Conservation (phyloP, 2,797 vertebrate species). For the Sebastes variabilis region DNA sequence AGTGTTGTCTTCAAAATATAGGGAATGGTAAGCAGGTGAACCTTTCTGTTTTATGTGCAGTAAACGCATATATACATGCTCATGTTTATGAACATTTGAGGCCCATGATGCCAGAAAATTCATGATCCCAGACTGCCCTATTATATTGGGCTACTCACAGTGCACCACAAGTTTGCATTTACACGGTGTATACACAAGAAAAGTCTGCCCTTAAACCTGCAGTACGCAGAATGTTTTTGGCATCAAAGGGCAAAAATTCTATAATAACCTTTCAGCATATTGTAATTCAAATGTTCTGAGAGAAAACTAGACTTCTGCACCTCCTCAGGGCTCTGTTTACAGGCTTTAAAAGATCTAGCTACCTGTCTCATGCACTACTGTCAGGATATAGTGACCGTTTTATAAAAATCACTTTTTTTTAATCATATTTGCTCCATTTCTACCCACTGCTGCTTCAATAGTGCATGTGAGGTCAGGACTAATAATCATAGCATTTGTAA, state of each 20-base stretch:
- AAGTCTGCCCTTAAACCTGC: neutral
- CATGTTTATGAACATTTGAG: neutral
- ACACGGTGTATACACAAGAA: neutral
- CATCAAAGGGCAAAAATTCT: too few relatives aligned
- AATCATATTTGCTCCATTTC: too few relatives aligned
- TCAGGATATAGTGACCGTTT: too few relatives aligned
- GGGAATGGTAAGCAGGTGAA: neutral
- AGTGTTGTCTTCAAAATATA: neutral
- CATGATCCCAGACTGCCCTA: neutral
- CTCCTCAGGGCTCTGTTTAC: too few relatives aligned
- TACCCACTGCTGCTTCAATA: neutral
- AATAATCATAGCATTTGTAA: neutral
- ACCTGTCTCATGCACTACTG: too few relatives aligned
- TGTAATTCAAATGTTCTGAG: too few relatives aligned
- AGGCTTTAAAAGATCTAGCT: too few relatives aligned
- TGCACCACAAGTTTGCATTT: neutral
- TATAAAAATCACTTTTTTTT: too few relatives aligned
- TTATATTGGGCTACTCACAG: neutral
- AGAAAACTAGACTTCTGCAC: too few relatives aligned
- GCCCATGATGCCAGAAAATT: neutral
- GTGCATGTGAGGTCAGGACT: neutral
- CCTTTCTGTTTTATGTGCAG: neutral
- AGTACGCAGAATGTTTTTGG: too few relatives aligned
- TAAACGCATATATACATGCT: neutral
- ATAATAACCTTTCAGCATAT: too few relatives aligned